A percentile compares a stretch with the other conserved stretches of the same genome.
Evolutionary conservation across 2,797 vertebrate species (phyloP).

Genomic region (Craterocephalus amniculus): DNA sequence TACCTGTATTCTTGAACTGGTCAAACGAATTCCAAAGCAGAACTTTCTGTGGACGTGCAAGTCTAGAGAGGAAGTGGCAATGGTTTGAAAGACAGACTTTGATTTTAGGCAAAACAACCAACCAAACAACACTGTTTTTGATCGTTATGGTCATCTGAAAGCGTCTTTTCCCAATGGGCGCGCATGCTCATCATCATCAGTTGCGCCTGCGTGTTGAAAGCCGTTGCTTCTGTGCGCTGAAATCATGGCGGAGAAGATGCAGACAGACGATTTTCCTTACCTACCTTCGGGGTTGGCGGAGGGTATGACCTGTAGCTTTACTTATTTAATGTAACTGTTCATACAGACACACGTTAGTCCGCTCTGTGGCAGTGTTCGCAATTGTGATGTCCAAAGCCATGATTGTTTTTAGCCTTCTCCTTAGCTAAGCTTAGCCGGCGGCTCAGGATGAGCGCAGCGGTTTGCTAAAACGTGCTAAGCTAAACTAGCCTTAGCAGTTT

Average conservation of each 20-base stretch:
- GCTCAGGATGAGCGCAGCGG: background rate
- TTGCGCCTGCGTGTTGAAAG: constrained; percentile 53
- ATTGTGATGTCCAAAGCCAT: rapidly evolving
- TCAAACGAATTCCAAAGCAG: too few relatives aligned
- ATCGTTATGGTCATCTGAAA: background rate
- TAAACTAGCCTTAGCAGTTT: constrained; percentile 50
- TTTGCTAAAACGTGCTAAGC: constrained; percentile 32
- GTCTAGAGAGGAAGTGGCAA: too few relatives aligned
- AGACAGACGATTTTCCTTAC: constrained; percentile 79
- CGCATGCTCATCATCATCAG: background rate
- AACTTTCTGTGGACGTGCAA: too few relatives aligned
- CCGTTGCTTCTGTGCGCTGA: constrained; percentile 24
- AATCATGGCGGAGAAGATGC: constrained; percentile 81
- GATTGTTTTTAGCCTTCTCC: background rate
- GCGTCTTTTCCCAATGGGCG: background rate
- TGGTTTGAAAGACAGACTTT: too few relatives aligned
- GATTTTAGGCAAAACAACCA: too few relatives aligned
- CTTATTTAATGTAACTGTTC: rapidly evolving
- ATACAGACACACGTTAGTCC: rapidly evolving
- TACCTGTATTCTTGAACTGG: too few relatives aligned
- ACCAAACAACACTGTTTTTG: too few relatives aligned
- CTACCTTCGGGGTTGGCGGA: constrained; percentile 80
- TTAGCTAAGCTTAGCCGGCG: constrained; percentile 50
- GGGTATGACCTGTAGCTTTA: constrained; percentile 63
- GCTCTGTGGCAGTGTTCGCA: rapidly evolving